Evolutionary conservation across 2,797 vertebrate genomes (phyloP).

Genomic region (Selene dorsalis): DNA sequence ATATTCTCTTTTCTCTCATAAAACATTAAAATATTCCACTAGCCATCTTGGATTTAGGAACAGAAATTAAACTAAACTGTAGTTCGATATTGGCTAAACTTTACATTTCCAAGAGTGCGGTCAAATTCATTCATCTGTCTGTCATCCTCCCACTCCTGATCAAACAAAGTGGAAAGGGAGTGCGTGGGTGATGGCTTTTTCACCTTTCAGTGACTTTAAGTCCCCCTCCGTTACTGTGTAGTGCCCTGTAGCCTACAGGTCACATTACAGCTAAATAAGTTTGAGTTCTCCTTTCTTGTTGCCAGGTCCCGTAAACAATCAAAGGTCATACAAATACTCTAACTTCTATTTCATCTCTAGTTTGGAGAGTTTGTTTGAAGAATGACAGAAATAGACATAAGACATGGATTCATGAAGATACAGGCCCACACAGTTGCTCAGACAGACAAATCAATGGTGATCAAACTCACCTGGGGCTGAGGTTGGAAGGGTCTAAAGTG

Average conservation of each 20-base stretch:
- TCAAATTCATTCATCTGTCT: background rate
- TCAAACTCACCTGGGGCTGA: conserved; percentile 89
- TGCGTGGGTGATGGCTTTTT: background rate
- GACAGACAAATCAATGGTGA: conserved; percentile 6
- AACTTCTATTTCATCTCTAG: background rate
- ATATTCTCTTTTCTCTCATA: background rate
- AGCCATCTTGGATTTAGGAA: background rate
- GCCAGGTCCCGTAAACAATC: background rate
- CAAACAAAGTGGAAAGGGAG: background rate
- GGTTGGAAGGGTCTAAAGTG: conserved; percentile 86
- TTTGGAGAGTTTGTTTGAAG: background rate
- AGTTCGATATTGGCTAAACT: background rate
- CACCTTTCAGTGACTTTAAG: background rate
- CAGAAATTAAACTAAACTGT: background rate
- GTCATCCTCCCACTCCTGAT: background rate
- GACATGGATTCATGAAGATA: conserved; percentile 12
- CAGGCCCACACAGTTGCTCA: conserved; percentile 23
- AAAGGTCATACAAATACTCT: background rate
- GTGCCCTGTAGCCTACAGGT: background rate
- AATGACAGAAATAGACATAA: conserved; percentile 20
- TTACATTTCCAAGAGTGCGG: background rate
- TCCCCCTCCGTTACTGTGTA: background rate
- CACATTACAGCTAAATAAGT: background rate
- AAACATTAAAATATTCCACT: background rate
- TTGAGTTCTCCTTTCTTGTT: background rate